Conservation (phyloP, 2,888 invertebrate species). For the Venustoraphidia nigricollis region DNA sequence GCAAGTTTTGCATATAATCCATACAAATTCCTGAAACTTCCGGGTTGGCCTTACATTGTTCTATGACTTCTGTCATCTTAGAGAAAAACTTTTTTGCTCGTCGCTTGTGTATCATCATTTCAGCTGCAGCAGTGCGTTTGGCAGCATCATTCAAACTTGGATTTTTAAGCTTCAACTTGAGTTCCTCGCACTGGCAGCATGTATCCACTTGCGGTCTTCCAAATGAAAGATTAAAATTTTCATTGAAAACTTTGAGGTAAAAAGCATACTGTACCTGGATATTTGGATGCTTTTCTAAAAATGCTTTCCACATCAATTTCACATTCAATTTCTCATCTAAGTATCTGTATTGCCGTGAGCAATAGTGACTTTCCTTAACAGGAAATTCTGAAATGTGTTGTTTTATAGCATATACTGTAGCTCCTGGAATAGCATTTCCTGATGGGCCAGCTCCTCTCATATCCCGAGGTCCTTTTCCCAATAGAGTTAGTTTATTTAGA, state of each 20-base stretch:
- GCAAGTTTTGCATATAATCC: slow-evolving; percentile 13
- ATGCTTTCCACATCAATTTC: background rate
- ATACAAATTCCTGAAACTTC: slow-evolving; percentile 9
- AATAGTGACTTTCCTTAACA: background rate
- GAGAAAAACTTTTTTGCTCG: slow-evolving; percentile 11
- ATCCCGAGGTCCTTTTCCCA: too few species aligned
- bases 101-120: slow-evolving; percentile 9
- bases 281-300: too few species aligned
- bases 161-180: slow-evolving; percentile 9
- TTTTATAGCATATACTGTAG: background rate
- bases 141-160: slow-evolving; percentile 8
- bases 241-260: slow-evolving; percentile 4
- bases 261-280: background rate
- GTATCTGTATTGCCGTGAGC: background rate
- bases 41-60: slow-evolving; percentile 6
- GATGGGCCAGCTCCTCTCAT: too few species aligned
- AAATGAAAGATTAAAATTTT: slow-evolving; percentile 6
- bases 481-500: too few species aligned
- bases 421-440: slow-evolving; percentile 2
- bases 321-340: slow-evolving; percentile 3
- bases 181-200: slow-evolving; percentile 8
- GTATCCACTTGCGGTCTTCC: slow-evolving; percentile 9
- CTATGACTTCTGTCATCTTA: slow-evolving; percentile 6
- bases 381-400: slow-evolving; percentile 3
- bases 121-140: slow-evolving; percentile 10